Percentiles rank a stretch among this genome's conserved stretches.
phyloP scores from a whole-genome alignment of 2,113 vertebrate genomes.

The Ovis canadensis region DNA sequence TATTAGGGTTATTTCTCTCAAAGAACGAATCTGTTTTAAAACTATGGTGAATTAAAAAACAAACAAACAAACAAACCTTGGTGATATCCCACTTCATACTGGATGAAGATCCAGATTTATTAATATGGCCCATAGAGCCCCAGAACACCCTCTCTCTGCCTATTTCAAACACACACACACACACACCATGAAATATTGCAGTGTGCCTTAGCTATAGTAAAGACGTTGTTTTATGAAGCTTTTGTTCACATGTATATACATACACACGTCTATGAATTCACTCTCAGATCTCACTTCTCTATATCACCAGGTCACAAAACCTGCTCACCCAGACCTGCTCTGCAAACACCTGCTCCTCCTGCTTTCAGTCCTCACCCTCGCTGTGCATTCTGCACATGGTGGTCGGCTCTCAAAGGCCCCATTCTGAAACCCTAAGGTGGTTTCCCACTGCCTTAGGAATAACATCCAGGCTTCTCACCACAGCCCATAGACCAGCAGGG shows the following conservation, averaged over 20 bases:
- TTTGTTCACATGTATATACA: not conserved
- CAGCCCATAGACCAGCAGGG: fast-evolving
- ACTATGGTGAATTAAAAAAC: not conserved
- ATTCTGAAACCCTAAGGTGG: not conserved
- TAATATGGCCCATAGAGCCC: not conserved
- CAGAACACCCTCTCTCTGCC: not conserved
- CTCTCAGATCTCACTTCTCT: not conserved
- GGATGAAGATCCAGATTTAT: not conserved
- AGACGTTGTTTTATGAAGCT: not conserved
- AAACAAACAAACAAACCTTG: not conserved
- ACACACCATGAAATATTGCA: not conserved
- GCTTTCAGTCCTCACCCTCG: not conserved
- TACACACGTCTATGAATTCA: not conserved
- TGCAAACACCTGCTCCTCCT: not conserved
- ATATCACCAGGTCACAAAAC: not conserved
- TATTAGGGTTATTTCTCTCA: not conserved
- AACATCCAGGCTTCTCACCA: not conserved
- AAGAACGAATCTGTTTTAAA: not conserved
- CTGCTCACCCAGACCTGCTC: not conserved
- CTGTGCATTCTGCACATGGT: fast-evolving
- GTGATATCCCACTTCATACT: not conserved
- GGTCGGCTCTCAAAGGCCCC: not conserved
- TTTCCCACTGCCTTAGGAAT: not conserved
- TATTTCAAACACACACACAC: not conserved
- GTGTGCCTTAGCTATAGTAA: not conserved